These are phyloP conservation scores for Rhogogaster chlorosoma DNA, from an alignment of 2,888 invertebrate genomes.

Conservation along the genomic window DNA sequence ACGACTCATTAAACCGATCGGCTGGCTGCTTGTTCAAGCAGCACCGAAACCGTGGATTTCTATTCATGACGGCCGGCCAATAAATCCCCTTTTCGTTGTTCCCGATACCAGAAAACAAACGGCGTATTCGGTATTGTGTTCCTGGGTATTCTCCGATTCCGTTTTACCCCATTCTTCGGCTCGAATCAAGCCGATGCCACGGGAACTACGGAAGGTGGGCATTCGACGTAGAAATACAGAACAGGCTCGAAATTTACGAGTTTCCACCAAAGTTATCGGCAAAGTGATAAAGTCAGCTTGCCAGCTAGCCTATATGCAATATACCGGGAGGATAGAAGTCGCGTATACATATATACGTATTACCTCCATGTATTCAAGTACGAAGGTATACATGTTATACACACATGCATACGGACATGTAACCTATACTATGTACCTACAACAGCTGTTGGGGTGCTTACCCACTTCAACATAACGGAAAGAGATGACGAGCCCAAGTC, in stretches of 20 bases:
- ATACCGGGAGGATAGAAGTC: background rate
- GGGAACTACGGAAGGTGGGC: background rate
- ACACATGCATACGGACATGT: background rate
- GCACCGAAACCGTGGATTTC: constrained; percentile 28
- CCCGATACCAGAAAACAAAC: constrained; percentile 43
- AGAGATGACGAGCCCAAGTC: constrained; percentile 13
- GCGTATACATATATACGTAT: background rate
- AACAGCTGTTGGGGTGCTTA: constrained; percentile 39
- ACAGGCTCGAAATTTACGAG: constrained; percentile 49
- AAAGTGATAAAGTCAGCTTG: constrained; percentile 49
- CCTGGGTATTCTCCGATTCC: constrained; percentile 21
- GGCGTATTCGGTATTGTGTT: constrained; percentile 39
- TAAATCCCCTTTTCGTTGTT: constrained; percentile 30
- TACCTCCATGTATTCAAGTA: background rate
- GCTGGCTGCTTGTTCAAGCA: background rate
- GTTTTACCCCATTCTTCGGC: constrained; percentile 37
- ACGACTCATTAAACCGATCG: constrained; percentile 25
- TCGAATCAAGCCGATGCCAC: background rate
- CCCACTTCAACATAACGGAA: constrained; percentile 25
- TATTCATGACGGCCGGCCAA: background rate
- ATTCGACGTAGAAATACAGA: constrained; percentile 27
- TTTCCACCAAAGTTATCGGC: constrained; percentile 47
- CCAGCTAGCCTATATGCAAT: background rate
- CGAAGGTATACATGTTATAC: background rate
- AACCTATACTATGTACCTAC: background rate